These are phyloP conservation scores for Nemotelus nigrinus DNA, from an alignment of 2,888 invertebrate species.

Conservation along the genomic window DNA sequence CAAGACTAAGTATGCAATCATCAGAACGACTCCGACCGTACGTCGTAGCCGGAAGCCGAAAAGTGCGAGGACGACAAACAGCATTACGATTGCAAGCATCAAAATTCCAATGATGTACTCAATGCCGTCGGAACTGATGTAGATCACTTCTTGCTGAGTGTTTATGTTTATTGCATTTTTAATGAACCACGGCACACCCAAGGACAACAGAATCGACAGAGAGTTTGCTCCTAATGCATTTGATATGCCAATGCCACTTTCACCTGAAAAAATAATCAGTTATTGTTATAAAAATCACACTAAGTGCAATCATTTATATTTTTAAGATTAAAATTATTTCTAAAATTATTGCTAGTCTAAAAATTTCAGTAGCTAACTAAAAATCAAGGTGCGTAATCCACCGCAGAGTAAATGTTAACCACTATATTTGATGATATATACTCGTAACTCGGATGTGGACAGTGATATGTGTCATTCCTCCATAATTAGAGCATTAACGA, in stretches of 20 bases:
- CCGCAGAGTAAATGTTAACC: too few species aligned
- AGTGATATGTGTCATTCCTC: too few species aligned
- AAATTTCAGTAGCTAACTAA: too few species aligned
- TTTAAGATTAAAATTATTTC: too few species aligned
- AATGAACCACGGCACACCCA: constrained; percentile 87
- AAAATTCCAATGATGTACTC: constrained; percentile 84
- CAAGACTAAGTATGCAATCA: constrained; percentile 75
- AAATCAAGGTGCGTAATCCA: too few species aligned
- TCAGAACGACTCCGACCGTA: constrained; percentile 73
- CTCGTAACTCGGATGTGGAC: too few species aligned
- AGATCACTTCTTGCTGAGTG: constrained; percentile 64
- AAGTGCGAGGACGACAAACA: constrained; percentile 74
- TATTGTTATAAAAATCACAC: too few species aligned
- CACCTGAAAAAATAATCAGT: constrained; percentile 68
- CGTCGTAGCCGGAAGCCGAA: constrained; percentile 78
- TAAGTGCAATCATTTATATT: too few species aligned
- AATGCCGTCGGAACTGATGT: constrained; percentile 81
- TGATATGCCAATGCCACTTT: constrained; percentile 87
- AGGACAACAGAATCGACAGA: constrained; percentile 82
- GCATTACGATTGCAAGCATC: constrained; percentile 75
- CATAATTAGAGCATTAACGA: too few species aligned
- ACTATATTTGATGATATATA: too few species aligned
- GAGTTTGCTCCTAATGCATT: constrained; percentile 89
- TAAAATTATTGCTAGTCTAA: too few species aligned
- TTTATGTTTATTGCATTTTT: constrained; percentile 71